phyloP scores from a whole-genome alignment of 2,797 vertebrate genomes.

The Siniperca obscura region DNA sequence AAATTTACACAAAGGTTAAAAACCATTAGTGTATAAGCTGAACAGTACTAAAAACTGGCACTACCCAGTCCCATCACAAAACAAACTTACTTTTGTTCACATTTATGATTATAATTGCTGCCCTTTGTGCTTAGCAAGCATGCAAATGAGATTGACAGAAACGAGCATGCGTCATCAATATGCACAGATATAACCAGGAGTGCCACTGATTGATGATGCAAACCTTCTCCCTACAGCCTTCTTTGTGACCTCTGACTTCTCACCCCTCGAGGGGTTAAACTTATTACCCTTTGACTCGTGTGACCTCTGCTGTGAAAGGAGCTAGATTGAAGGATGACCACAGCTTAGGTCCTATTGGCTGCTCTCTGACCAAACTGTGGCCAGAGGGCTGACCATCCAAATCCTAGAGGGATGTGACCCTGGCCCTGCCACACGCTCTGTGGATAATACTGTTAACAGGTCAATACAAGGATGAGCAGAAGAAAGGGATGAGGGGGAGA shows the following conservation, averaged over 20 bases:
- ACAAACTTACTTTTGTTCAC: constrained; percentile 24
- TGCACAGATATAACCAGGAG: constrained; percentile 73
- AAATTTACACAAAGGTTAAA: constrained; percentile 2
- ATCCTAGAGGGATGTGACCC: constrained; percentile 81
- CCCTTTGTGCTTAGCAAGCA: constrained; percentile 69
- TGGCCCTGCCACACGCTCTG: constrained; percentile 82
- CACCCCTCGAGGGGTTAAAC: constrained; percentile 88
- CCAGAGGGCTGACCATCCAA: constrained; percentile 79
- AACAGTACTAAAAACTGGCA: constrained; percentile 7
- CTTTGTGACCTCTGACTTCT: constrained; percentile 90
- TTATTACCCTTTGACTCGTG: constrained; percentile 94
- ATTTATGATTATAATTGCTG: constrained; percentile 34
- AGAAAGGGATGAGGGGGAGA: constrained; percentile 52
- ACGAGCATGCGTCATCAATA: constrained; percentile 71
- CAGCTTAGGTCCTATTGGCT: constrained; percentile 86
- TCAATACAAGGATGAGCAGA: constrained; percentile 76
- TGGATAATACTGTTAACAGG: constrained; percentile 83
- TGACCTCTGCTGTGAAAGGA: constrained; percentile 90
- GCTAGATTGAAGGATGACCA: constrained; percentile 93
- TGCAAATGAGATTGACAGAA: constrained; percentile 76
- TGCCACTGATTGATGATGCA: constrained; percentile 84
- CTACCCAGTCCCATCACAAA: neutral
- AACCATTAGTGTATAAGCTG: neutral
- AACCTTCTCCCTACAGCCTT: constrained; percentile 86
- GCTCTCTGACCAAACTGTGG: constrained; percentile 85